Evolutionary conservation across 2,113 vertebrate genomes (phyloP).

Genomic region (Ptychochromis oligacanthus): DNA sequence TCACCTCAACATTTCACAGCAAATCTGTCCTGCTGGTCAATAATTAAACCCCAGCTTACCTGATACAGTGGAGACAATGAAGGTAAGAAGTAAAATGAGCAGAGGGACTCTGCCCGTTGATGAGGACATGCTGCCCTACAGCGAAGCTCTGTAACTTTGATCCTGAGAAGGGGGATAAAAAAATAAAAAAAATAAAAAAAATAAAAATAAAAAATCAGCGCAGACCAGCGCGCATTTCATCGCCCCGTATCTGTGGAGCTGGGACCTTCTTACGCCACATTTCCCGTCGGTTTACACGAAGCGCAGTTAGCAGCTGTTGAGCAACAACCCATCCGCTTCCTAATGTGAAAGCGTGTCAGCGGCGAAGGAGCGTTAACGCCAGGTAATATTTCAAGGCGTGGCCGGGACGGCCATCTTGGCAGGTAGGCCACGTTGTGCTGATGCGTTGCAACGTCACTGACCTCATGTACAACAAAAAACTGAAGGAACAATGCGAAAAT

Average conservation of each 20-base stretch:
- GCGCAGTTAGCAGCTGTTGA: neutral
- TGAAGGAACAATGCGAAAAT: neutral
- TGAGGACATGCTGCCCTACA: slow-evolving; percentile 38
- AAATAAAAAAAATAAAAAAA: neutral
- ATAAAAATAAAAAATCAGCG: too few species aligned
- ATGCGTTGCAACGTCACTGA: neutral
- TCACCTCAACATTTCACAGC: neutral
- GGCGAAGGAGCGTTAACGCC: neutral
- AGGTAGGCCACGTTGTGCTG: neutral
- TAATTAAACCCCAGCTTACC: slow-evolving; percentile 44
- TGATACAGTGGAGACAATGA: slow-evolving; percentile 3
- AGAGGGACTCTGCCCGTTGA: neutral
- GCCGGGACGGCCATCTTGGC: slow-evolving; percentile 18
- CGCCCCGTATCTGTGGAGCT: neutral
- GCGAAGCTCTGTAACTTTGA: neutral
- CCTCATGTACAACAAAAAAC: neutral
- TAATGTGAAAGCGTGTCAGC: neutral
- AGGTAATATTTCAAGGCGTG: slow-evolving; percentile 41
- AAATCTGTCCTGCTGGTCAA: neutral
- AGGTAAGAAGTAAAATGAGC: neutral
- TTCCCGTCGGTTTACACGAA: neutral
- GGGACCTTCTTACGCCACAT: neutral
- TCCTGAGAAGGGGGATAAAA: too few species aligned
- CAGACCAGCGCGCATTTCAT: slow-evolving; percentile 15
- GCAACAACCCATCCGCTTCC: slow-evolving; percentile 33